Percentiles rank a stretch among this genome's conserved stretches.
phyloP scores from a whole-genome alignment of 2,888 invertebrate genomes.

The Megaustenia siamemsis region DNA sequence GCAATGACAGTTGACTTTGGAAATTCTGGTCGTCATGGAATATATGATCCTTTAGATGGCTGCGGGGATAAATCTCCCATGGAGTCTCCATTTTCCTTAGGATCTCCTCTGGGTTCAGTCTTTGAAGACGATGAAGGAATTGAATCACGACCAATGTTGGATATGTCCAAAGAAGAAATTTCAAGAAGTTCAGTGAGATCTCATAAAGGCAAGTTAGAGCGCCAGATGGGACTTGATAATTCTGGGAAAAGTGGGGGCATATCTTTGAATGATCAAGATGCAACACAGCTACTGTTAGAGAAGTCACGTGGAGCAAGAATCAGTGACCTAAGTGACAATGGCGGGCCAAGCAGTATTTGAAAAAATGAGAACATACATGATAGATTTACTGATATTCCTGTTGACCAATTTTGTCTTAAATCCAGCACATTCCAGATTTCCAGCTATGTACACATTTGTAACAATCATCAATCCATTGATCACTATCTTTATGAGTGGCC shows the following conservation, averaged over 20 bases:
- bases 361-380: too few species aligned
- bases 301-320: too few species aligned
- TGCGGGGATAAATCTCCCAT: not conserved
- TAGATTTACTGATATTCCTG: too few species aligned
- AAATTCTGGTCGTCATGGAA: not conserved
- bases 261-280: not conserved
- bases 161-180: not conserved
- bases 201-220: conserved; percentile 33
- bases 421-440: too few species aligned
- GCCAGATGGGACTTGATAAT: conserved; percentile 44
- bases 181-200: not conserved
- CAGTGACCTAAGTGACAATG: too few species aligned
- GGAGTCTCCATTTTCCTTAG: not conserved
- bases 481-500: too few species aligned
- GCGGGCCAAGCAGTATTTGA: too few species aligned
- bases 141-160: conserved; percentile 28
- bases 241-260: conserved; percentile 3
- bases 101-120: conserved; percentile 39
- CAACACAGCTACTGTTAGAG: too few species aligned
- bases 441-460: too few species aligned
- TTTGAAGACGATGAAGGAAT: conserved; percentile 50
- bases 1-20: conserved; percentile 53
- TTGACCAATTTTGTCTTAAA: too few species aligned
- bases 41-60: too few species aligned
- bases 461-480: too few species aligned